Conservation (phyloP, 2,888 invertebrate genomes). For the Drosophila subquinaria region DNA sequence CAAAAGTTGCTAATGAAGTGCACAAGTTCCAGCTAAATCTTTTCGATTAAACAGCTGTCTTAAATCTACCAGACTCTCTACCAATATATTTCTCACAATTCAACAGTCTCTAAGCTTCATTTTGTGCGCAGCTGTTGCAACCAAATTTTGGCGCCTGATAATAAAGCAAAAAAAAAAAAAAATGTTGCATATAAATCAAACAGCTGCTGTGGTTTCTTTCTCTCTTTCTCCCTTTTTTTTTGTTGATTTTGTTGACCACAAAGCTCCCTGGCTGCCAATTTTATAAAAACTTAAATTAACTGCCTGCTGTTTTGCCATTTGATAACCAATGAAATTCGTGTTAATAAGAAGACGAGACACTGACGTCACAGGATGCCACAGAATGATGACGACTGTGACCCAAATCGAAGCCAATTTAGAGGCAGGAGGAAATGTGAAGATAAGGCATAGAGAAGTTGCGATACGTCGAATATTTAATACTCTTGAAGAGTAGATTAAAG, state of each 20-base stretch:
- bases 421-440: neutral
- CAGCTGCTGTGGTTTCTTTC: conserved; percentile 49
- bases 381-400: conserved; percentile 41
- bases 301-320: conserved; percentile 44
- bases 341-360: conserved; percentile 36
- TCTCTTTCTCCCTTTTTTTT: neutral
- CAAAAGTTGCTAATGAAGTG: conserved; percentile 49
- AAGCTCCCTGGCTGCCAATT: conserved; percentile 20
- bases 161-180: conserved; percentile 21
- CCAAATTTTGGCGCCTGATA: conserved; percentile 49
- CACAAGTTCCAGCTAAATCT: conserved; percentile 32
- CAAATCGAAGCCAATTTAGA: conserved; percentile 48
- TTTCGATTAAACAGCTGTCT: conserved; percentile 5
- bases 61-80: neutral
- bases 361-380: conserved; percentile 49
- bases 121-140: conserved; percentile 56
- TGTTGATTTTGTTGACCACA: conserved; percentile 2
- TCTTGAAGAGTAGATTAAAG: too few relatives aligned
- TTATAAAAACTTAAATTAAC: conserved; percentile 49
- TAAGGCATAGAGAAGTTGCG: neutral
- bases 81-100: neutral
- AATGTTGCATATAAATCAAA: conserved; percentile 55
- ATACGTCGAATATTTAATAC: neutral
- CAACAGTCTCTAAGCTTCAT: conserved; percentile 22
- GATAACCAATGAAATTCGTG: conserved; percentile 37